Evolutionary conservation across 1,140 invertebrate genomes (phyloP).

Genomic region (Scaptomyza hsui): DNA sequence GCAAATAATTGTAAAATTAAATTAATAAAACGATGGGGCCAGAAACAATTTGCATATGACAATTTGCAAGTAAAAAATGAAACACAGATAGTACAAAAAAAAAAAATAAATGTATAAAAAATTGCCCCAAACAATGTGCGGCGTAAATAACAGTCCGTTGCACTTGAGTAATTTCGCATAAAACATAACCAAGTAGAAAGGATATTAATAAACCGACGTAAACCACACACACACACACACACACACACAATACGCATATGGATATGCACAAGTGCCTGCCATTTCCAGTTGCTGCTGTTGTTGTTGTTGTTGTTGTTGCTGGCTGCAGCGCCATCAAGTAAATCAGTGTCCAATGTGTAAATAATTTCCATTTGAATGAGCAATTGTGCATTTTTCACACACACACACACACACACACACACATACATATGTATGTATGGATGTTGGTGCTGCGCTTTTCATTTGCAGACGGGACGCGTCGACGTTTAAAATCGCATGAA

Average conservation of each 20-base stretch:
- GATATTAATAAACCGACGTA: constrained; percentile 83
- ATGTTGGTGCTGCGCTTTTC: constrained; percentile 68
- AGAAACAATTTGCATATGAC: constrained; percentile 69
- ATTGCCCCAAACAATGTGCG: constrained; percentile 38
- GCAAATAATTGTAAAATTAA: constrained; percentile 73
- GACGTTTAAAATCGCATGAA: constrained; percentile 82
- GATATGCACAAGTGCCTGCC: constrained; percentile 57
- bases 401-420: constrained; percentile 28
- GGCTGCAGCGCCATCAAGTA: constrained; percentile 66
- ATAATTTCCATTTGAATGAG: constrained; percentile 84
- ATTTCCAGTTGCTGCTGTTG: constrained; percentile 54
- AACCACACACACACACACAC: constrained; percentile 54
- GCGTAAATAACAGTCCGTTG: constrained; percentile 75
- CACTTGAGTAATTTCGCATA: constrained; percentile 83
- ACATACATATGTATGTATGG: constrained; percentile 9
- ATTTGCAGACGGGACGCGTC: constrained; percentile 65
- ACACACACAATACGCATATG: background rate
- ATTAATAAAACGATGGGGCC: constrained; percentile 50
- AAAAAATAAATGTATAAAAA: constrained; percentile 5
- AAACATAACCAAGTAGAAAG: constrained; percentile 82
- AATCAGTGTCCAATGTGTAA: constrained; percentile 83
- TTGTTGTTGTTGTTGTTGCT: constrained; percentile 24
- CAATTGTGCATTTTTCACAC: constrained; percentile 80
- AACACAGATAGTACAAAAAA: constrained; percentile 24
- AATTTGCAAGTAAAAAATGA: constrained; percentile 59